A percentile compares a stretch with the other conserved stretches of the same genome.
Evolutionary conservation across 2,113 vertebrate genomes (phyloP).

Genomic region (Tragelaphus scriptus): DNA sequence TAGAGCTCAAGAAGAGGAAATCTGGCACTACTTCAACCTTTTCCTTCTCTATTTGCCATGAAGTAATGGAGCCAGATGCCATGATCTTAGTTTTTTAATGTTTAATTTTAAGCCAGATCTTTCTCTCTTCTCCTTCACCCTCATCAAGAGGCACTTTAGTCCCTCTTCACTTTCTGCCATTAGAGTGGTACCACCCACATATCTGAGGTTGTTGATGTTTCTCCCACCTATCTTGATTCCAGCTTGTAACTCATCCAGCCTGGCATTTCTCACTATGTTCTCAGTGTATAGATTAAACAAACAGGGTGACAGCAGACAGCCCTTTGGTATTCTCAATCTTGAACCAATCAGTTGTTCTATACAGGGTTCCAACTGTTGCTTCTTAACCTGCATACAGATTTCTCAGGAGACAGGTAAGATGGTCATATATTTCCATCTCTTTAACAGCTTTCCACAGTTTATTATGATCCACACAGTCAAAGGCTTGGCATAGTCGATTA

Average conservation of each 20-base stretch:
- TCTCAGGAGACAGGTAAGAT: not conserved
- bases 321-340: not conserved
- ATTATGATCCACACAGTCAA: not conserved
- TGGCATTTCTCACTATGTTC: not conserved
- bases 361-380: not conserved
- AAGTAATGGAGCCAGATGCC: too few species aligned
- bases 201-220: too few species aligned
- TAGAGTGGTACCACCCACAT: too few species aligned
- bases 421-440: not conserved
- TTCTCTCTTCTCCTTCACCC: too few species aligned
- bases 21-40: too few species aligned
- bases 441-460: not conserved
- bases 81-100: too few species aligned
- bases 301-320: not conserved
- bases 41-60: too few species aligned
- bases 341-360: not conserved
- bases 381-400: not conserved
- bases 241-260: not conserved
- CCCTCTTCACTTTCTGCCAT: too few species aligned
- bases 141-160: too few species aligned
- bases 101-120: too few species aligned
- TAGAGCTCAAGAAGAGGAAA: too few species aligned
- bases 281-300: not conserved
- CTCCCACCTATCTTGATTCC: too few species aligned
- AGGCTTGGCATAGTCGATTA: not conserved